Conservation (phyloP, 1,140 invertebrate species). For the Drosophila neocordata region DNA sequence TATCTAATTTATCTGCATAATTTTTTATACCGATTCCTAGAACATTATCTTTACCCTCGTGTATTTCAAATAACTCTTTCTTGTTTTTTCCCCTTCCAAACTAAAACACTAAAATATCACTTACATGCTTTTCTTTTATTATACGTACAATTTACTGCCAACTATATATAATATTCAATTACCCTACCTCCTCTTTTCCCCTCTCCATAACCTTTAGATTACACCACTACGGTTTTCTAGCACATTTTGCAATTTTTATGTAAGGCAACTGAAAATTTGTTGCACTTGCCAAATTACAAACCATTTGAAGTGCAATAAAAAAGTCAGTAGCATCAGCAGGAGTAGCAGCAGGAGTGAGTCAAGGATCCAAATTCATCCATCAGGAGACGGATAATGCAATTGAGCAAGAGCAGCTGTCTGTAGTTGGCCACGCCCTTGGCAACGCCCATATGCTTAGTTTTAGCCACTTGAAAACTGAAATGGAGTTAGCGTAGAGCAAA, state of each 20-base stretch:
- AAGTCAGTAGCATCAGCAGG: conserved; percentile 22
- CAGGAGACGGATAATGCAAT: conserved; percentile 57
- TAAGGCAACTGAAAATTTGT: conserved; percentile 6
- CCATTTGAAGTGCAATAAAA: conserved; percentile 39
- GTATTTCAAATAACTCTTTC: background rate
- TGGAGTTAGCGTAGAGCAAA: conserved; percentile 44
- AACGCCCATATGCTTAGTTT: conserved; percentile 23
- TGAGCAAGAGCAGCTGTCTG: conserved; percentile 56
- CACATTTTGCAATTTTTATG: conserved; percentile 20
- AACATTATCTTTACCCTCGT: no score
- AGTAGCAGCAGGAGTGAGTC: background rate
- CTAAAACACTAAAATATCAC: background rate
- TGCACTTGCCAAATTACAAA: conserved; percentile 63
- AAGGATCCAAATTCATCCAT: conserved; percentile 32
- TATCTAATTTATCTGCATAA: no score
- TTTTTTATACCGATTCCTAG: no score
- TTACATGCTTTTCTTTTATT: conserved; percentile 6
- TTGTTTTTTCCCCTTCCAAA: background rate
- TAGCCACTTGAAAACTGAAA: conserved; percentile 20
- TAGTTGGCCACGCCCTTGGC: conserved; percentile 5
- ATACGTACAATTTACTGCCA: background rate
- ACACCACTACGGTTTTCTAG: conserved; percentile 29
- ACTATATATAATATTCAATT: conserved; percentile 5
- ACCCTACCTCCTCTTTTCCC: background rate
- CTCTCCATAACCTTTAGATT: background rate